Conservation (phyloP, 2,113 vertebrate species). For the Colinus virginianus region DNA sequence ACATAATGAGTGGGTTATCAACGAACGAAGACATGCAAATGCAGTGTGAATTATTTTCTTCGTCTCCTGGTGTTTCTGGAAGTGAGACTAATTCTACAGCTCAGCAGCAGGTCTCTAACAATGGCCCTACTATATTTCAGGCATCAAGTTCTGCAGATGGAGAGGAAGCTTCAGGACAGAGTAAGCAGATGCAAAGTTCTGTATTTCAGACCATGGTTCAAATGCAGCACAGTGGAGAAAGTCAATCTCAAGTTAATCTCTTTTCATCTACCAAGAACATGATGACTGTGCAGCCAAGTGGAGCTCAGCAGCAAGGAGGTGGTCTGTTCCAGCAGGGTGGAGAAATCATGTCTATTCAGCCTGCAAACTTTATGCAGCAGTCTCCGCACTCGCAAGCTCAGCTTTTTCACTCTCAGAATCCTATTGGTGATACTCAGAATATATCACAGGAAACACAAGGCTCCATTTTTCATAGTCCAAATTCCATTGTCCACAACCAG, state of each 20-base stretch:
- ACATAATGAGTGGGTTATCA: conserved; percentile 78
- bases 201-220: conserved; percentile 87
- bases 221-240: conserved; percentile 82
- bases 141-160: conserved; percentile 77
- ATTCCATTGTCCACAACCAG: conserved; percentile 85
- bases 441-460: conserved; percentile 81
- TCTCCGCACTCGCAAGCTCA: conserved; percentile 87
- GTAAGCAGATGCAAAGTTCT: conserved; percentile 79
- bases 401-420: conserved; percentile 89
- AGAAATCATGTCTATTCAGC: conserved; percentile 91
- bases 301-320: conserved; percentile 85
- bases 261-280: conserved; percentile 85
- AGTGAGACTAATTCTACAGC: conserved; percentile 76
- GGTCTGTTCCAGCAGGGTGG: conserved; percentile 89
- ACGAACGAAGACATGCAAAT: conserved; percentile 87
- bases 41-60: conserved; percentile 90
- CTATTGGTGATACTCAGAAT: conserved; percentile 87
- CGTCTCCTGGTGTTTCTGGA: conserved; percentile 79
- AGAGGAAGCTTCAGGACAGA: conserved; percentile 77
- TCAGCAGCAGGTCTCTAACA: conserved; percentile 83
- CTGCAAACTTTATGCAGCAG: conserved; percentile 90
- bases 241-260: conserved; percentile 82
- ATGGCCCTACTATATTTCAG: conserved; percentile 81
- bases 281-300: conserved; percentile 78
- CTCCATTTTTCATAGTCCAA: conserved; percentile 82